Conservation (phyloP, 2,113 vertebrate genomes). For the Pseudopodoces humilis region DNA sequence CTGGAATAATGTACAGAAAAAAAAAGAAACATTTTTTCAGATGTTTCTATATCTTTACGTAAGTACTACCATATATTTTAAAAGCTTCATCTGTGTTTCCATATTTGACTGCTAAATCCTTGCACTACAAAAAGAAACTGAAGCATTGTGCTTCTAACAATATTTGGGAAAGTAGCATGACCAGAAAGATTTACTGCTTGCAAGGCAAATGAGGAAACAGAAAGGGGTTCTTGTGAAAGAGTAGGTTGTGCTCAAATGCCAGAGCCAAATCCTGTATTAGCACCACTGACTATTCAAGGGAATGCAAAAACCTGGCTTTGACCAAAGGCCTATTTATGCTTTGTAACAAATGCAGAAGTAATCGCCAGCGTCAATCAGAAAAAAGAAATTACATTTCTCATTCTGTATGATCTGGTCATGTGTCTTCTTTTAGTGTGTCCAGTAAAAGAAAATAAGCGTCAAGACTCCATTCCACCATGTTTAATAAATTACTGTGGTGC, state of each 20-base stretch:
- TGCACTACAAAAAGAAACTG: background rate
- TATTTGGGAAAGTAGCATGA: background rate
- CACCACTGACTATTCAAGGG: background rate
- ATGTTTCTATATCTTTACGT: background rate
- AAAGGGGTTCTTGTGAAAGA: background rate
- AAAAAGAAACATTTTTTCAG: background rate
- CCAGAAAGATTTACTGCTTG: background rate
- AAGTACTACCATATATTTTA: background rate
- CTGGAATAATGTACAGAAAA: background rate
- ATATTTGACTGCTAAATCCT: background rate
- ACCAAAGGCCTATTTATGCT: background rate
- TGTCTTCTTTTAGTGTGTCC: background rate
- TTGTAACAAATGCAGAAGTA: background rate
- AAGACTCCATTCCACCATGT: background rate
- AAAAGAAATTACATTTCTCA: background rate
- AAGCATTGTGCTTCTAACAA: background rate
- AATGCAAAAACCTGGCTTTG: background rate
- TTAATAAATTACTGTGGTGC: background rate
- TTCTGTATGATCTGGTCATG: background rate
- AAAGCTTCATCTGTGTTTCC: slow-evolving; percentile 11
- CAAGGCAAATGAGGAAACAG: background rate
- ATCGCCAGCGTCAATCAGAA: background rate
- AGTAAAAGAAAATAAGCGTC: background rate
- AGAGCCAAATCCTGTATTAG: background rate
- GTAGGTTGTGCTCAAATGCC: background rate